Percentiles rank a stretch among this genome's conserved stretches.
Evolutionary conservation across 2,888 invertebrate genomes (phyloP).

Genomic region (Bhutanitis thaidina): DNA sequence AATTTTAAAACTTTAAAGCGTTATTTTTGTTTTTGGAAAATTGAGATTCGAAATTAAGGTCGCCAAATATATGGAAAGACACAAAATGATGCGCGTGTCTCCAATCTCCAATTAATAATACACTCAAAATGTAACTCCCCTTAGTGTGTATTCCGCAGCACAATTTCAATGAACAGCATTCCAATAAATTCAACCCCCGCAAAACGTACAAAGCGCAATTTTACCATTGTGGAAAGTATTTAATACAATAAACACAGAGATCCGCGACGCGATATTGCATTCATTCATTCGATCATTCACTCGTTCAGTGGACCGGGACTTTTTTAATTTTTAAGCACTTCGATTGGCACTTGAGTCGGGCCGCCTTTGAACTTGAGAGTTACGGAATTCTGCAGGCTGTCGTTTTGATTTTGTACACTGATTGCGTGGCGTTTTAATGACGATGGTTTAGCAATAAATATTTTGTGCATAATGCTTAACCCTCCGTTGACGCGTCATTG

Average conservation of each 20-base stretch:
- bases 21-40: no score
- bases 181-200: conserved; percentile 53
- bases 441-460: conserved; percentile 24
- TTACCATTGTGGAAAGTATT: conserved; percentile 56
- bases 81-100: conserved; percentile 22
- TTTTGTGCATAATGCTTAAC: conserved; percentile 20
- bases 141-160: conserved; percentile 31
- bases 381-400: conserved; percentile 32
- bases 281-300: conserved; percentile 53
- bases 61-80: no score
- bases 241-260: conserved; percentile 67
- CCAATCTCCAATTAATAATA: conserved; percentile 29
- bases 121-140: conserved; percentile 28
- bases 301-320: conserved; percentile 44
- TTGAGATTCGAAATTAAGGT: no score
- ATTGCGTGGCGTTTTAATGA: conserved; percentile 30
- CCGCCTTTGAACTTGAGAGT: conserved; percentile 56
- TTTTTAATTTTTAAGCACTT: conserved; percentile 54
- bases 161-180: conserved; percentile 38
- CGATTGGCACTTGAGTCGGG: conserved; percentile 70
- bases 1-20: no score
- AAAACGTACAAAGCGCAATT: conserved; percentile 48
- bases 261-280: conserved; percentile 64
- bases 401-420: conserved; percentile 36
- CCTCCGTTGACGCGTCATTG: neutral